Percentiles rank a stretch among this genome's conserved stretches.
These are phyloP conservation scores for Nymphicus hollandicus DNA, from an alignment of 2,113 vertebrate species.

Conservation along the genomic window DNA sequence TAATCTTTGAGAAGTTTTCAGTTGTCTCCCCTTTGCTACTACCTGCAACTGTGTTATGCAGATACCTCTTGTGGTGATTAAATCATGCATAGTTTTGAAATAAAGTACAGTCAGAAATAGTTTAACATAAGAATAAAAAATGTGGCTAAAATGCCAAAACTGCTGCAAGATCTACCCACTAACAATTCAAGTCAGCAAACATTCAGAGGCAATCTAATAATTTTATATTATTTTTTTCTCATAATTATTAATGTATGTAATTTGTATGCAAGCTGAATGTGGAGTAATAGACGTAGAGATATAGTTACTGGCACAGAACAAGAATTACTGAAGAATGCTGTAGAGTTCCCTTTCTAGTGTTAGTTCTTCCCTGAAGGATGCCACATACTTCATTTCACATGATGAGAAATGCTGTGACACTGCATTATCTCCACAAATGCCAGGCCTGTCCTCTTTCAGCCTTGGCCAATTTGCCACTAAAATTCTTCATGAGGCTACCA, in stretches of 20 bases:
- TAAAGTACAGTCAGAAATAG: background rate
- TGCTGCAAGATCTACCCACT: background rate
- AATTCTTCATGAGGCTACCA: background rate
- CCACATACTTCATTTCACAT: background rate
- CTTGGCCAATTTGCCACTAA: rapidly evolving
- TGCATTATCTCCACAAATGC: background rate
- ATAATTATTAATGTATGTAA: background rate
- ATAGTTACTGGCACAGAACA: background rate
- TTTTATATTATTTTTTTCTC: background rate
- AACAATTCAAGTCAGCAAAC: background rate
- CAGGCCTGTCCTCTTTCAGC: background rate
- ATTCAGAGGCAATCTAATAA: background rate
- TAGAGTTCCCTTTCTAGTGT: background rate
- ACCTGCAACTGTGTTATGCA: background rate
- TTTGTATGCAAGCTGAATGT: background rate
- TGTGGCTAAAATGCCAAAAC: background rate
- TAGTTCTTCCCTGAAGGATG: background rate
- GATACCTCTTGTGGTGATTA: background rate
- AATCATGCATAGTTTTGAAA: background rate
- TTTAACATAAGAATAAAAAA: background rate
- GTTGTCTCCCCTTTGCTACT: background rate
- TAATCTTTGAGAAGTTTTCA: background rate
- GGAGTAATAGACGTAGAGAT: background rate
- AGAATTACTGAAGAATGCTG: background rate
- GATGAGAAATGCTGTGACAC: background rate